phyloP scores from a whole-genome alignment of 2,888 invertebrate species.

The Ochropacha duplaris region DNA sequence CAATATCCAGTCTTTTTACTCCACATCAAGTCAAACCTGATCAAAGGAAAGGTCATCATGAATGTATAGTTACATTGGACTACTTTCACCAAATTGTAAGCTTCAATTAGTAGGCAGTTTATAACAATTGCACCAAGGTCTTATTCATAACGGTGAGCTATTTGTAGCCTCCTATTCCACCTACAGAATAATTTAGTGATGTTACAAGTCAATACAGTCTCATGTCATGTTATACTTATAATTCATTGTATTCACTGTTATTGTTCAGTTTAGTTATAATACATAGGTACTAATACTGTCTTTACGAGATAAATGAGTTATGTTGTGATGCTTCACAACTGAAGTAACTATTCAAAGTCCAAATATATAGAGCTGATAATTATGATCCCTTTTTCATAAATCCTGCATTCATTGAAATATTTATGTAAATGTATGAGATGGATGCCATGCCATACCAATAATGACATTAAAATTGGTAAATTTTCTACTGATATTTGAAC shows the following conservation, averaged over 20 bases:
- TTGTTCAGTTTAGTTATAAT: background rate
- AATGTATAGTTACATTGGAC: slow-evolving; percentile 4
- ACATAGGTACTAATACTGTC: background rate
- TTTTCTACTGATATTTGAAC: too few species aligned
- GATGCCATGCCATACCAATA: too few species aligned
- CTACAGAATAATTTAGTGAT: slow-evolving; percentile 24
- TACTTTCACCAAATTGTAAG: slow-evolving; percentile 33
- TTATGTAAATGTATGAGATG: background rate
- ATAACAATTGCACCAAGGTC: slow-evolving; percentile 51
- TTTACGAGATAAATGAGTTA: background rate
- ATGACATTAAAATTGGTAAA: too few species aligned
- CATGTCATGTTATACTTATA: background rate
- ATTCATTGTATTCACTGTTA: background rate
- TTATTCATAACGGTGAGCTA: slow-evolving; percentile 42
- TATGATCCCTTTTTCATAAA: too few species aligned
- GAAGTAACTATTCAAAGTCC: background rate
- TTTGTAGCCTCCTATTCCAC: slow-evolving; percentile 29
- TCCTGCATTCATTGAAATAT: background rate
- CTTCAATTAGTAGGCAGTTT: slow-evolving; percentile 21
- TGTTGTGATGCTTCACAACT: background rate
- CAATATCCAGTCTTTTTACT: background rate
- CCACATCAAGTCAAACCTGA: background rate
- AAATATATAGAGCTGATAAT: background rate
- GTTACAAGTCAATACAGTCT: slow-evolving; percentile 4
- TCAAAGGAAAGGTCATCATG: background rate